A percentile compares a stretch with the other conserved stretches of the same genome.
Conservation (phyloP, 2,797 vertebrate species). For the Furcifer pardalis region DNA sequence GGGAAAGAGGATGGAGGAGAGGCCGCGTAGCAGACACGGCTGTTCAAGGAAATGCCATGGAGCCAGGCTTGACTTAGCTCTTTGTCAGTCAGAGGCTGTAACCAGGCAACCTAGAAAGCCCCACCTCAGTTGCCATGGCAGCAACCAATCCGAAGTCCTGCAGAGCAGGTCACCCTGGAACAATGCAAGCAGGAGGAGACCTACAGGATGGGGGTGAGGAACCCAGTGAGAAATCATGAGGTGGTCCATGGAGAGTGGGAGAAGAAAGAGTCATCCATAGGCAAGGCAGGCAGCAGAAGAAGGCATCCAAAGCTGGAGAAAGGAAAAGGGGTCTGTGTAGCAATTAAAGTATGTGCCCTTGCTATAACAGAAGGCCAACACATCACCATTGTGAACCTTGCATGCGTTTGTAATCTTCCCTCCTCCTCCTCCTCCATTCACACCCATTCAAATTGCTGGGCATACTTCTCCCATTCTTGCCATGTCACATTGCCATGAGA, state of each 20-base stretch:
- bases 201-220: constrained; percentile 6
- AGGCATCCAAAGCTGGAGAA: not conserved
- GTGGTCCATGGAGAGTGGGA: constrained; percentile 9
- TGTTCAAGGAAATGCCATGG: constrained; percentile 14
- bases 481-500: not conserved
- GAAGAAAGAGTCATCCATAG: not conserved
- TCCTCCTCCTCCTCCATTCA: not conserved
- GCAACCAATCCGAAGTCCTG: constrained; percentile 39
- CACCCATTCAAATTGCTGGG: not conserved
- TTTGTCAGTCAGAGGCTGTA: constrained; percentile 38
- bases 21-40: not conserved
- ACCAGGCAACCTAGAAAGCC: constrained; percentile 31
- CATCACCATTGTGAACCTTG: not conserved
- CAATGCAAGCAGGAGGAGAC: constrained; percentile 27
- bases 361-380: constrained; percentile 3
- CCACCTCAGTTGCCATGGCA: constrained; percentile 41
- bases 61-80: constrained; percentile 27
- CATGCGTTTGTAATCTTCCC: not conserved
- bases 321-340: not conserved
- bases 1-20: not conserved
- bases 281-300: not conserved
- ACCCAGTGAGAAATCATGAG: not conserved
- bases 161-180: constrained; percentile 38
- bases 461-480: not conserved
- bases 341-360: not conserved